These are phyloP conservation scores for Amphilophus citrinellus DNA, from an alignment of 2,113 vertebrate species.

Conservation along the genomic window DNA sequence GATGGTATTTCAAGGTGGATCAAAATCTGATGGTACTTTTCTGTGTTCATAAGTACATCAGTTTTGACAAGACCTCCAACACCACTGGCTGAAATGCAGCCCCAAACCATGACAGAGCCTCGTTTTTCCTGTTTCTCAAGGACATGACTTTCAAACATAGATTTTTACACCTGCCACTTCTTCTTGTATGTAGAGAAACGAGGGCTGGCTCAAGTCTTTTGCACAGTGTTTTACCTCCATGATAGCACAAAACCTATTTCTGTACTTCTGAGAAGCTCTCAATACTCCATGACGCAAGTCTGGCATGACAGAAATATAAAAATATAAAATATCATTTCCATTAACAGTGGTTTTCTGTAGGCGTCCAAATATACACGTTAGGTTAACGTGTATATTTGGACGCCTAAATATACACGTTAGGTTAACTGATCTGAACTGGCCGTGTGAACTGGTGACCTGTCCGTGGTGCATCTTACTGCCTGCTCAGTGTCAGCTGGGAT, in stretches of 20 bases:
- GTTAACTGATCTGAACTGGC: background rate
- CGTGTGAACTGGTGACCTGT: background rate
- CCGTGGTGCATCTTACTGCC: background rate
- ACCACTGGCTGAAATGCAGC: no score
- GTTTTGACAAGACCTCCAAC: no score
- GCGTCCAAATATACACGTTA: background rate
- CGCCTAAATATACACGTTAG: background rate
- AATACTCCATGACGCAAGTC: background rate
- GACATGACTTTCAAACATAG: no score
- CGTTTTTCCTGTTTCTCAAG: no score
- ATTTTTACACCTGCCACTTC: no score
- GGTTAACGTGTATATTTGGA: no score
- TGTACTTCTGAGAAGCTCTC: background rate
- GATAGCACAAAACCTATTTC: background rate
- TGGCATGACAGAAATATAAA: no score
- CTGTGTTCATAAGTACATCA: no score
- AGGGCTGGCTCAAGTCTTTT: background rate
- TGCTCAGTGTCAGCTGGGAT: background rate
- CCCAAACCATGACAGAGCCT: no score
- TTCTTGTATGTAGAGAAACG: background rate
- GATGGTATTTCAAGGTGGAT: no score
- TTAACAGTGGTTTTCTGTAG: background rate
- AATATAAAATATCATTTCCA: background rate
- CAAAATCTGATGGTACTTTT: no score
- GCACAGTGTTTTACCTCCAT: accelerated